These are phyloP conservation scores for Apotomis capreana DNA, from an alignment of 2,888 invertebrate species.

Conservation along the genomic window DNA sequence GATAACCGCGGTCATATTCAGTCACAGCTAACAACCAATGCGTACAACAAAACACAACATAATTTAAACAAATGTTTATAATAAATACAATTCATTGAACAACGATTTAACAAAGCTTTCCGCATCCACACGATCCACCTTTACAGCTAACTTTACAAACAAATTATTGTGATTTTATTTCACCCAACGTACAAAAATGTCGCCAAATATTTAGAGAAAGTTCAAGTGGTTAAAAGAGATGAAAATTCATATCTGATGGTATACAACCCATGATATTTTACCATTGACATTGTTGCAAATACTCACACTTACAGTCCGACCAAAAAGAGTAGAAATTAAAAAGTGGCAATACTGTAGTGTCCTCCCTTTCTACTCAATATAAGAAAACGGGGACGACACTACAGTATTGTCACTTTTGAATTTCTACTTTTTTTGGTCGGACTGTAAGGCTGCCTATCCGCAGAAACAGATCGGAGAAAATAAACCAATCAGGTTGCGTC, in stretches of 20 bases:
- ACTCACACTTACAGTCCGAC: background rate
- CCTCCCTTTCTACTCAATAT: no score
- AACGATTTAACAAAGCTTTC: background rate
- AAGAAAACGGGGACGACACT: no score
- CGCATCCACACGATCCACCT: background rate
- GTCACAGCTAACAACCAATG: background rate
- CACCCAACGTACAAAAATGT: background rate
- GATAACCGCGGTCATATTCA: background rate
- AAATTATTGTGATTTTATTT: background rate
- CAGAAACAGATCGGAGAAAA: no score
- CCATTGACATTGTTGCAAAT: background rate
- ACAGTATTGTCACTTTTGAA: no score
- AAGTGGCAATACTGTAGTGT: no score
- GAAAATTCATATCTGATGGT: background rate
- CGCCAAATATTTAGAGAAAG: background rate
- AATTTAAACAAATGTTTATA: slow-evolving; percentile 7
- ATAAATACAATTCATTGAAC: background rate
- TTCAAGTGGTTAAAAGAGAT: background rate
- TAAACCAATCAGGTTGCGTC: no score
- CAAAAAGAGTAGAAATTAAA: no score
- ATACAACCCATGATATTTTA: background rate
- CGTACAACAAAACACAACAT: slow-evolving; percentile 2
- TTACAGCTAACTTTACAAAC: background rate
- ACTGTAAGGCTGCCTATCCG: no score
- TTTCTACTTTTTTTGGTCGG: no score